A percentile compares a stretch with the other conserved stretches of the same genome.
Conservation (phyloP, 92 coral and sea anemone species). For the Plumapathes pennacea region DNA sequence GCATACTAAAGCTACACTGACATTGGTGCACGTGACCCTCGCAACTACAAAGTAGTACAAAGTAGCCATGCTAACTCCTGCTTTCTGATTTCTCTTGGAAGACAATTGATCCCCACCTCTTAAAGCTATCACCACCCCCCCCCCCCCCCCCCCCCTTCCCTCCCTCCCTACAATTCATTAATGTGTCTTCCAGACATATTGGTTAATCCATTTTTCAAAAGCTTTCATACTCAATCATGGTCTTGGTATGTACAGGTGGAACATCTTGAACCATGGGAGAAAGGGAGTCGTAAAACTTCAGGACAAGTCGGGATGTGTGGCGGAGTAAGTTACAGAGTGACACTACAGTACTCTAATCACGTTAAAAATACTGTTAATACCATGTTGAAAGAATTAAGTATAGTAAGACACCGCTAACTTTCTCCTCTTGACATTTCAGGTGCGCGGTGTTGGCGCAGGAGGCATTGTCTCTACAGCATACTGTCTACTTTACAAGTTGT, state of each 20-base stretch:
- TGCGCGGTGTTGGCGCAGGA: conserved; percentile 99
- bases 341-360: not conserved
- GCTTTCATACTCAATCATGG: too few species aligned
- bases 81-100: too few species aligned
- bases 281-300: conserved; percentile 93
- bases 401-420: not conserved
- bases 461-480: conserved; percentile 91
- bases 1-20: too few species aligned
- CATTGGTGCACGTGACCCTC: too few species aligned
- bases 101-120: too few species aligned
- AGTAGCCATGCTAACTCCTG: too few species aligned
- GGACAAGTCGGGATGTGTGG: conserved; percentile 99
- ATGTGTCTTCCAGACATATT: too few species aligned
- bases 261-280: conserved; percentile 98
- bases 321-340: conserved; percentile 67
- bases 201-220: not conserved
- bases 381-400: not conserved
- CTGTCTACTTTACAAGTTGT: conserved; percentile 88
- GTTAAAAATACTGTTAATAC: not conserved
- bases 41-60: too few species aligned
- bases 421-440: conserved; percentile 38
- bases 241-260: conserved; percentile 62
- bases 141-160: too few species aligned
- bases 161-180: too few species aligned
- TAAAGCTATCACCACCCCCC: too few species aligned